Base-by-base conservation (phyloP, 2,888 invertebrate species). In the Flabesymbios commensalis region DNA sequence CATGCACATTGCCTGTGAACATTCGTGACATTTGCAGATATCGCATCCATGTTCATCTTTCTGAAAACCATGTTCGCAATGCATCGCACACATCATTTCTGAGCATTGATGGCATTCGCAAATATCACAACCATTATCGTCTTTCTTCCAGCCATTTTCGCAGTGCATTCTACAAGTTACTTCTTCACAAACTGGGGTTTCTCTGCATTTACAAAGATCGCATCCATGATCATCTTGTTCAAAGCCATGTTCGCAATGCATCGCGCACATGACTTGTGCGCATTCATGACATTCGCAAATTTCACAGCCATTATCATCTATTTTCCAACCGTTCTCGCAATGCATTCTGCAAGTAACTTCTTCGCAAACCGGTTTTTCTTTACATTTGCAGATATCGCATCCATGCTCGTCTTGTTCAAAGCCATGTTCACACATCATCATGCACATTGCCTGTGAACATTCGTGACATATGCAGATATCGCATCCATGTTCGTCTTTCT, bases 11-110 rank as follows among this genome's bases (percentile, higher is more conserved):
- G 26, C 17, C 26, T 19, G 49, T 3, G 26, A n/a, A 39, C 58
- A 58, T 2, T 51, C 28, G 7, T 17, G 7, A 36, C 58, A 58
- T 28, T 36, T 19, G 32, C 58, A 58, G 3, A 39, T 51, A 4
- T 58, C 28, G 29, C 58, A 63, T 1, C 63, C 63, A 39, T 45
- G 29, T 2, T 53, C 54, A 28, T 63, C 63, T 24, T 49, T 53
- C 54, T 47, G n/a, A 32, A 53, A 59, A 7, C 63, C 63, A 47
- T 62, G 53, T 41, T 62, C 62, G 32, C 62, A 62, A 33, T 62
- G 26, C 57, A 62, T 54, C 7, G 14, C 2, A 39, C 62, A 62
- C 33, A 7, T 3, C 19, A 45, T 5, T 19, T 7, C 14, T 3
- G 36, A 7, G 26, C 58, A 58, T 5, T 22, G 26, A 5, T 22